Base-by-base conservation (phyloP, 1,140 invertebrate species). In the Tyrophagus putrescentiae region DNA sequence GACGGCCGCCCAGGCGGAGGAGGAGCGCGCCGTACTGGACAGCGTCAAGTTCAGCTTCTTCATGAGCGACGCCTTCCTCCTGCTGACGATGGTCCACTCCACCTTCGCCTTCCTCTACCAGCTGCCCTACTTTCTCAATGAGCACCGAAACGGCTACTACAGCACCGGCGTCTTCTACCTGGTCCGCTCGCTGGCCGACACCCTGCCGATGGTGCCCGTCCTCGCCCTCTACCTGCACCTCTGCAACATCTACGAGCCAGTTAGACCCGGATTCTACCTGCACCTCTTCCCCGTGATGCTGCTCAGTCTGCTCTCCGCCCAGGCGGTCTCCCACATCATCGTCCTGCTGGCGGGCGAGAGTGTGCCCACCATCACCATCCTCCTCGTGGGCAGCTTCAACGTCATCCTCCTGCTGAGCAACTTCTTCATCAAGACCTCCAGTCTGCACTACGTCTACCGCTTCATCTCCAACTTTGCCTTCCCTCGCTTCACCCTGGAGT, bases 141-240 rank as follows among this genome's bases (percentile, higher is more conserved):
- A 59, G 50, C 57, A 59, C 33, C 34, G 57, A 21, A 59, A 59
- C 50, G 57, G 57, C 50, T 29, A 44, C n/a, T 57, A 57, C 21
- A 57, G 56, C 25, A 13, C 36, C 1, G 56, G 56, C 3, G 16
- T 41, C 9, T 54, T 23, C 25, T 54, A 54, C 27, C 11, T 54
- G 2, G 36, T 54, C 31, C 32, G 36, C n/a, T 54, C 25, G n/a
- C 13, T 54, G 18, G n/a, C 9, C 4, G 36, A 57, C 13, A 16
- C n/a, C 4, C 21, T 39, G 4, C 21, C 56, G 9, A 11, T 57
- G 13, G 31, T 57, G 13, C 32, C 36, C 3, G 27, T 41, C 1
- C 18, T 57, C 16, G 16, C 28, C 4, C 23, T 13, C 18, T 28
- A 57, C 36, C 21, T 41, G 7, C 44, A n/a, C 9, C 39, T 59